A percentile compares a stretch with the other conserved stretches of the same genome.
phyloP scores from a whole-genome alignment of 2,888 invertebrate genomes.

The Eilema griseolum region DNA sequence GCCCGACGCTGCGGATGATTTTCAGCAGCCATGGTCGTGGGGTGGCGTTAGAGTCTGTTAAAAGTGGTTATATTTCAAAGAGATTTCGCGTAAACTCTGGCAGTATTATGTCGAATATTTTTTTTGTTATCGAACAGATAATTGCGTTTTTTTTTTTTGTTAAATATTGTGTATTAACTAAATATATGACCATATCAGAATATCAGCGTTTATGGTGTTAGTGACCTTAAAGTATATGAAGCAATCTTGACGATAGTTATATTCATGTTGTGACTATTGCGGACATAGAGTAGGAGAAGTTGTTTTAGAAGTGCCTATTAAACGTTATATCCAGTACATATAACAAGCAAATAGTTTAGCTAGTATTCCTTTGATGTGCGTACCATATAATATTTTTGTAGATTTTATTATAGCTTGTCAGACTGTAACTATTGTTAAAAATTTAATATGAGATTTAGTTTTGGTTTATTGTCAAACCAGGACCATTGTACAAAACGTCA shows the following conservation, averaged over 20 bases:
- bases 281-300: neutral
- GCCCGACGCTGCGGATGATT: too few relatives aligned
- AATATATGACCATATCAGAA: constrained; percentile 14
- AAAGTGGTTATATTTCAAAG: too few relatives aligned
- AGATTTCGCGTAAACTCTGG: too few relatives aligned
- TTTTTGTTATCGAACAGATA: neutral
- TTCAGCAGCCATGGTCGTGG: too few relatives aligned
- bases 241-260: constrained; percentile 3
- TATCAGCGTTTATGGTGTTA: constrained; percentile 6
- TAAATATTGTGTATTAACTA: neutral
- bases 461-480: constrained; percentile 9
- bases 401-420: constrained; percentile 10
- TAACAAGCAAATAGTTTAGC: constrained; percentile 12
- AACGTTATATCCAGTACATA: constrained; percentile 11
- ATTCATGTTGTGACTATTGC: neutral
- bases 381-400: constrained; percentile 20
- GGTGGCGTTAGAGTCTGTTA: too few relatives aligned
- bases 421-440: constrained; percentile 10
- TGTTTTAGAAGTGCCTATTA: constrained; percentile 21
- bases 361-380: constrained; percentile 16
- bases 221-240: constrained; percentile 2
- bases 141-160: neutral
- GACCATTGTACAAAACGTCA: constrained; percentile 16
- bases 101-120: neutral
- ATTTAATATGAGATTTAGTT: neutral